Percentiles rank a stretch among this genome's conserved stretches.
phyloP scores from a whole-genome alignment of 2,113 vertebrate species.

The Otis tarda region DNA sequence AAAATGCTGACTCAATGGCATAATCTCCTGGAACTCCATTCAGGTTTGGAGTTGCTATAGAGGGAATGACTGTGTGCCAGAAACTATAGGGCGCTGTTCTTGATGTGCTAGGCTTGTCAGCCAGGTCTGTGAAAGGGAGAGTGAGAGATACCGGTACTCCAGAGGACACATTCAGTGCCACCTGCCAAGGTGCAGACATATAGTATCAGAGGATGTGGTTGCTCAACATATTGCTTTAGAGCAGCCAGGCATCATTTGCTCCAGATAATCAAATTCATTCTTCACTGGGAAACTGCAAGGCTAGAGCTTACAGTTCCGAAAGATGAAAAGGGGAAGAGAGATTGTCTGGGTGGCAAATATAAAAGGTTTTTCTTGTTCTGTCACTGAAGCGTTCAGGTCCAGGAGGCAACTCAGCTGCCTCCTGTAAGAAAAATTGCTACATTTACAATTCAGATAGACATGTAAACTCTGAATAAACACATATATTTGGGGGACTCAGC shows the following conservation, averaged over 20 bases:
- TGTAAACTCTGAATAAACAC: constrained; percentile 20
- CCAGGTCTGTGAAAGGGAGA: background rate
- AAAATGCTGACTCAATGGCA: background rate
- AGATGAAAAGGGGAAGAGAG: background rate
- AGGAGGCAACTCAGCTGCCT: background rate
- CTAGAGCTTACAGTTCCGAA: background rate
- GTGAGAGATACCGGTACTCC: background rate
- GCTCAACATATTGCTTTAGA: background rate
- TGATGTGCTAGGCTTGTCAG: background rate
- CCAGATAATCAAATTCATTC: background rate
- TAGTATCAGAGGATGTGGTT: background rate
- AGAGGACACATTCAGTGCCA: background rate
- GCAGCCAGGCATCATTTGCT: background rate
- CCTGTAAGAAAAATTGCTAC: background rate
- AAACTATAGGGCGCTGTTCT: background rate
- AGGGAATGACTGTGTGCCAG: background rate
- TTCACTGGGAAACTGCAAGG: background rate
- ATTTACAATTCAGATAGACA: constrained; percentile 29
- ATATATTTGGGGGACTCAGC: constrained; percentile 17
- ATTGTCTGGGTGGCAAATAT: background rate
- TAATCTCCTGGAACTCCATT: fast-evolving
- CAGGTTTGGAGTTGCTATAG: background rate
- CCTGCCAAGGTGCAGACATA: constrained; percentile 1
- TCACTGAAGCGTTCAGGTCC: background rate
- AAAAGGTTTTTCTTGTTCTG: background rate